Conservation (phyloP, 1,140 invertebrate genomes). For the Trichomalopsis sarcophagae region DNA sequence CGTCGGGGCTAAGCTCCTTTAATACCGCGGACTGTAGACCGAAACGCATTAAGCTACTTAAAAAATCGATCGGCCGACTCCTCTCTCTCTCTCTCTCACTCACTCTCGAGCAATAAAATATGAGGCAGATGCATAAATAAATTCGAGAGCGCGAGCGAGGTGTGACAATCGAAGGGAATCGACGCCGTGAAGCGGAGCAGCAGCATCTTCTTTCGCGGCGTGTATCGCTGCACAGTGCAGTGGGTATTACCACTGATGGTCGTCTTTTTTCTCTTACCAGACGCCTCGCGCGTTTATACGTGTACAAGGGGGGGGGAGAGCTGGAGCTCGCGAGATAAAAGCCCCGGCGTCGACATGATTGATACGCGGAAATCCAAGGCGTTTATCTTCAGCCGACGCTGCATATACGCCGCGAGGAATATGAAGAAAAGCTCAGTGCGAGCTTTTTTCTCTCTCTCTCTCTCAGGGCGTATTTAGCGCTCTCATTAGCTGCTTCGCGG, state of each 20-base stretch:
- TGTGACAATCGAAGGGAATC: not conserved
- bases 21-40: not conserved
- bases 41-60: not conserved
- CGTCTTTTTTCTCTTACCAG: not conserved
- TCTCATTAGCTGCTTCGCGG: not conserved
- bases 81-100: too few relatives aligned
- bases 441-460: not conserved
- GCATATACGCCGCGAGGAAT: not conserved
- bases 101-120: not conserved
- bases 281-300: too few relatives aligned
- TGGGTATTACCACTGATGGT: not conserved
- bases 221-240: not conserved
- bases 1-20: not conserved
- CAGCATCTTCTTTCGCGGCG: not conserved
- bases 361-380: constrained; percentile 47
- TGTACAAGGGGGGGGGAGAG: not conserved
- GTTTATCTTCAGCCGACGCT: constrained; percentile 40
- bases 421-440: constrained; percentile 21
- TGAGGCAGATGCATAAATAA: too few relatives aligned
- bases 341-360: constrained; percentile 33
- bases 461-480: constrained; percentile 27
- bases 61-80: not conserved
- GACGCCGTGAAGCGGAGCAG: constrained; percentile 40
- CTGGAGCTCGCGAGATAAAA: constrained; percentile 31
- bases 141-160: too few relatives aligned